A percentile compares a stretch with the other conserved stretches of the same genome.
These are phyloP conservation scores for Nilaparvata lugens DNA, from an alignment of 1,140 invertebrate genomes.

Conservation along the genomic window DNA sequence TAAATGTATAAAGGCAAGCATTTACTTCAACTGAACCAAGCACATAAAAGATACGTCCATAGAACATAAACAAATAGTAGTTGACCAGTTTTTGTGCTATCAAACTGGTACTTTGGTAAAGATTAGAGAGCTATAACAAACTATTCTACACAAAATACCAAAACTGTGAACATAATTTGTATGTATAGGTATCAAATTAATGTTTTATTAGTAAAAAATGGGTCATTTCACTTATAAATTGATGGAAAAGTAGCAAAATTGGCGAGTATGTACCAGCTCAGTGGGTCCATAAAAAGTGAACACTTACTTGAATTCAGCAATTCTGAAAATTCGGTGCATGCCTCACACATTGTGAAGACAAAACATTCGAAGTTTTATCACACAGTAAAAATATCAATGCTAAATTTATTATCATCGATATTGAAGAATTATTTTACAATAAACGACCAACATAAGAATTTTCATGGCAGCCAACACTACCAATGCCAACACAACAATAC, in stretches of 20 bases:
- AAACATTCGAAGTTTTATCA: neutral
- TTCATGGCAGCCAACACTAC: neutral
- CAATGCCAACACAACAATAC: no score
- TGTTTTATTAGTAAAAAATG: no score
- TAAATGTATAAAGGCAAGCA: no score
- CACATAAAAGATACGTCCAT: no score
- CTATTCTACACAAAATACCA: neutral
- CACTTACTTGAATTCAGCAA: conserved; percentile 9
- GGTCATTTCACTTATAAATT: neutral
- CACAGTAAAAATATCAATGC: neutral
- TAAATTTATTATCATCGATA: neutral
- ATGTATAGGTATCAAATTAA: neutral
- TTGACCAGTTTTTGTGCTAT: no score
- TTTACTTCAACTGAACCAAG: no score
- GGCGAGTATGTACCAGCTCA: neutral
- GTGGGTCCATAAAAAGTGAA: neutral
- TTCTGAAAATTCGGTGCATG: conserved; percentile 7
- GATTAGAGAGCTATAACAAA: neutral
- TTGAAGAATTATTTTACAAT: neutral
- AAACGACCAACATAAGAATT: neutral
- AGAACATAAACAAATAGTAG: no score
- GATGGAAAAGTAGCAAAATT: neutral
- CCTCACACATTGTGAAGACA: conserved; percentile 4
- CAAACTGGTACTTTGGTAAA: neutral
- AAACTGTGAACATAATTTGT: neutral